phyloP scores from a whole-genome alignment of 1,140 invertebrate species.

The Cataglyphis hispanica region DNA sequence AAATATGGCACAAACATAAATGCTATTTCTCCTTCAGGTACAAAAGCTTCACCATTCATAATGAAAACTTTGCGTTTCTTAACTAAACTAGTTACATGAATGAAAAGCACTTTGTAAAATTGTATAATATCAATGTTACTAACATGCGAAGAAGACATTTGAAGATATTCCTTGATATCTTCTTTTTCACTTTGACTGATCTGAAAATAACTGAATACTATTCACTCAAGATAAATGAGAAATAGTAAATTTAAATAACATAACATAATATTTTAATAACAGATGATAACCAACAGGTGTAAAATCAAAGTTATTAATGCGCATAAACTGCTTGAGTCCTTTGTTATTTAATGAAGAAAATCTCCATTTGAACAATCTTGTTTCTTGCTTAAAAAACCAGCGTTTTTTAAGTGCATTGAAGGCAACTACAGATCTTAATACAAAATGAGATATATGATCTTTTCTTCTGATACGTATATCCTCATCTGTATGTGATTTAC shows the following conservation, averaged over 20 bases:
- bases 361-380: constrained; percentile 96
- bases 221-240: background rate
- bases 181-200: constrained; percentile 90
- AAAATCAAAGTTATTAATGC: constrained; percentile 91
- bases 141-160: constrained; percentile 87
- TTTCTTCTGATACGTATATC: constrained; percentile 89
- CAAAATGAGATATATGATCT: constrained; percentile 97
- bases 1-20: constrained; percentile 93
- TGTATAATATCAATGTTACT: constrained; percentile 88
- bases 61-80: constrained; percentile 93
- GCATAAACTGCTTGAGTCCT: constrained; percentile 91
- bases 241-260: background rate
- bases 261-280: too few species aligned
- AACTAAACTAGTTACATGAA: constrained; percentile 94
- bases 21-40: constrained; percentile 94
- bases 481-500: constrained; percentile 84
- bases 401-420: constrained; percentile 89
- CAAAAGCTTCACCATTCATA: constrained; percentile 94
- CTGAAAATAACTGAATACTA: constrained; percentile 77
- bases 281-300: constrained; percentile 80
- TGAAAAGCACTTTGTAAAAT: constrained; percentile 95
- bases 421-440: constrained; percentile 96
- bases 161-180: constrained; percentile 87
- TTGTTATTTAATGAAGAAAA: constrained; percentile 89
- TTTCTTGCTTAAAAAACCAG: constrained; percentile 96